Evolutionary conservation across 1,140 invertebrate species (phyloP).

Genomic region (Drosophila takahashii): DNA sequence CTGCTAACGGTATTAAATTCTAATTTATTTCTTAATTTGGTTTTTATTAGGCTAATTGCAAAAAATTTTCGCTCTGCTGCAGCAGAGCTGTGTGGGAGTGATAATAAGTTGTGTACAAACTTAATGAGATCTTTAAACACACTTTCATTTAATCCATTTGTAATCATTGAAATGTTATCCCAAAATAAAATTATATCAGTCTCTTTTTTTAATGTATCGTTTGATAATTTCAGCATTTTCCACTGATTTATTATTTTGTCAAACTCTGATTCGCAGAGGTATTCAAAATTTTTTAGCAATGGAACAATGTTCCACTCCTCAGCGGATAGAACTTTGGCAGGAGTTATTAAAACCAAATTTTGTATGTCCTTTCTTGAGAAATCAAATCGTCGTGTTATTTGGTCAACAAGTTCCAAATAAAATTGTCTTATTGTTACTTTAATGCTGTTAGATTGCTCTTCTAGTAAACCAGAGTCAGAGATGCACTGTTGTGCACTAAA

Average conservation of each 20-base stretch:
- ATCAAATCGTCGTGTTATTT: background rate
- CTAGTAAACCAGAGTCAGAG: background rate
- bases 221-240: conserved; percentile 1
- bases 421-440: background rate
- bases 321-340: background rate
- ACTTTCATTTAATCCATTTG: conserved; percentile 1
- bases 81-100: too few relatives aligned
- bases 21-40: too few relatives aligned
- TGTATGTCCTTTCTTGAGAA: background rate
- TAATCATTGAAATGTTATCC: background rate
- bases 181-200: background rate
- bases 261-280: background rate
- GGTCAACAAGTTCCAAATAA: background rate
- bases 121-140: background rate
- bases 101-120: background rate
- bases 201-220: background rate
- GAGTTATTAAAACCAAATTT: background rate
- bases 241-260: background rate
- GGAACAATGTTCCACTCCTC: background rate
- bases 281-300: background rate
- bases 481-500: background rate
- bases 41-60: too few relatives aligned
- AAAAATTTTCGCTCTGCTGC: too few relatives aligned
- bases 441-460: background rate
- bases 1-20: too few relatives aligned